phyloP scores from a whole-genome alignment of 2,888 invertebrate species.

The Desoria tigrina region DNA sequence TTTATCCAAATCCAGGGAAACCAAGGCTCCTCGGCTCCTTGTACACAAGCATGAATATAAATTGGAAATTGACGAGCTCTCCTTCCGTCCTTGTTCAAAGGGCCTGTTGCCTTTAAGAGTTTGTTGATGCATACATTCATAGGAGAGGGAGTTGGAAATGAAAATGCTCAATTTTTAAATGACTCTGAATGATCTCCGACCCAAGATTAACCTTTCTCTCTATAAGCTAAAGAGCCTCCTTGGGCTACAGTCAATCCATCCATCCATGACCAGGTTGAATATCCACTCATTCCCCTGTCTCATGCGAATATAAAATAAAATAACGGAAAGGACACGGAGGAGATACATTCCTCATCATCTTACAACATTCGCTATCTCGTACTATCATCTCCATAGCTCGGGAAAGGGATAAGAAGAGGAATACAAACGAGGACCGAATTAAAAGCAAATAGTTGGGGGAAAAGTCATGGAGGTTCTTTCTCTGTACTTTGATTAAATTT shows the following conservation, averaged over 20 bases:
- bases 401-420: too few species aligned
- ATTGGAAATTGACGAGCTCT: conserved; percentile 21
- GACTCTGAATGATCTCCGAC: conserved; percentile 2
- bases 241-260: too few species aligned
- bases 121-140: conserved; percentile 1
- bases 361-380: too few species aligned
- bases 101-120: conserved; percentile 13
- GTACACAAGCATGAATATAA: conserved; percentile 22
- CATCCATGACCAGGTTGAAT: too few species aligned
- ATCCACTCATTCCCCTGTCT: too few species aligned
- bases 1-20: too few species aligned
- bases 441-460: conserved; percentile 11
- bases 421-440: conserved; percentile 6
- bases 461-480: neutral
- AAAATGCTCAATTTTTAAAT: conserved; percentile 10
- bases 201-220: neutral
- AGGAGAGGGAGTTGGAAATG: conserved; percentile 1
- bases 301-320: too few species aligned
- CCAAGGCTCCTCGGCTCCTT: neutral
- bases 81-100: neutral
- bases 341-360: too few species aligned
- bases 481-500: conserved; percentile 6
- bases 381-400: too few species aligned
- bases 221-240: too few species aligned
- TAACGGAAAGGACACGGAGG: too few species aligned